phyloP scores from a whole-genome alignment of 2,888 invertebrate genomes.

The Diaperis boleti region DNA sequence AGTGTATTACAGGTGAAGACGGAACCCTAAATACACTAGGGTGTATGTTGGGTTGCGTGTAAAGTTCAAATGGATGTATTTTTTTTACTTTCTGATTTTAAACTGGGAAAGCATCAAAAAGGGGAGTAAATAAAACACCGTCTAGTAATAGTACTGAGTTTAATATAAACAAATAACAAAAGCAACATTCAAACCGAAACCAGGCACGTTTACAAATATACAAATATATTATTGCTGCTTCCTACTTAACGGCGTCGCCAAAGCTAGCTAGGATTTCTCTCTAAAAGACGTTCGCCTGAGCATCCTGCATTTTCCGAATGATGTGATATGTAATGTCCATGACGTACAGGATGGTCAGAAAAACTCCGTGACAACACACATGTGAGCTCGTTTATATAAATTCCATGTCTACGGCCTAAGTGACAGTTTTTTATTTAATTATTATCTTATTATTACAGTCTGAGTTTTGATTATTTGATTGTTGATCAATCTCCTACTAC shows the following conservation, averaged over 20 bases:
- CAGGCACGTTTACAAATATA: slow-evolving; percentile 60
- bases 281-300: slow-evolving; percentile 42
- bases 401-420: slow-evolving; percentile 53
- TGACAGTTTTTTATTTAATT: slow-evolving; percentile 53
- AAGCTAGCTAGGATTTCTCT: slow-evolving; percentile 45
- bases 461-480: slow-evolving; percentile 58
- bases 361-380: slow-evolving; percentile 45
- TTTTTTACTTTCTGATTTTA: too few relatives aligned
- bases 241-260: slow-evolving; percentile 52
- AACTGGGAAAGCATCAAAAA: background rate
- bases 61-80: too few relatives aligned
- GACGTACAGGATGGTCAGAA: slow-evolving; percentile 35
- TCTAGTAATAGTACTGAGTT: slow-evolving; percentile 50
- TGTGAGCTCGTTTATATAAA: slow-evolving; percentile 51
- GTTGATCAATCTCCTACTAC: slow-evolving; percentile 46
- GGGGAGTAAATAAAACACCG: slow-evolving; percentile 38
- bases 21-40: too few relatives aligned
- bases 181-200: slow-evolving; percentile 57
- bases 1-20: too few relatives aligned
- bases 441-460: slow-evolving; percentile 66
- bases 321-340: slow-evolving; percentile 53
- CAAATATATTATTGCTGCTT: slow-evolving; percentile 61
- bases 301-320: slow-evolving; percentile 34
- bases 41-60: too few relatives aligned
- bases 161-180: slow-evolving; percentile 59